Evolutionary conservation across 1,140 invertebrate species (phyloP).

Genomic region (Atta texana): DNA sequence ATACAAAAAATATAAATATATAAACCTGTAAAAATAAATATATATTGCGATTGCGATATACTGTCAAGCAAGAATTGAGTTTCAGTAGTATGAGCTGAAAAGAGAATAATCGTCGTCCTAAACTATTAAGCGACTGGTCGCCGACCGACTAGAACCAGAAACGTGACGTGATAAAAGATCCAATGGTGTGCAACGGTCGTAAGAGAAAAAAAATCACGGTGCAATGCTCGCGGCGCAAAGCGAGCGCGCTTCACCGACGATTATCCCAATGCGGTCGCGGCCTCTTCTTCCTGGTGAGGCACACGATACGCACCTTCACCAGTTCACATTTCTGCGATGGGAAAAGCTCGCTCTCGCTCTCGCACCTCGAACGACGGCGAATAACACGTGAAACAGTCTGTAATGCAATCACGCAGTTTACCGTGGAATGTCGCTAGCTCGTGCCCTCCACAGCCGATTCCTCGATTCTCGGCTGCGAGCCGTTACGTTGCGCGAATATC

Average conservation of each 20-base stretch:
- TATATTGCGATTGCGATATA: neutral
- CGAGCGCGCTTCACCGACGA: neutral
- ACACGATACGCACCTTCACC: conserved; percentile 20
- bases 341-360: conserved; percentile 1
- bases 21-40: neutral
- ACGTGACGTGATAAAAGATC: neutral
- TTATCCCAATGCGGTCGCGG: conserved; percentile 1
- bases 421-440: conserved; percentile 76
- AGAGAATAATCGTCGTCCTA: conserved; percentile 2
- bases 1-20: neutral
- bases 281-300: conserved; percentile 38
- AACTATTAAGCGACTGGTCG: neutral
- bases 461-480: conserved; percentile 21
- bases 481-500: conserved; percentile 20
- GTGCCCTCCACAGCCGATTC: conserved; percentile 73
- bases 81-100: neutral
- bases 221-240: conserved; percentile 13
- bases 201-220: conserved; percentile 5
- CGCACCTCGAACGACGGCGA: neutral
- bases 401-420: conserved; percentile 72
- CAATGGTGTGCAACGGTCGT: neutral
- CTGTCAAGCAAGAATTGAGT: neutral
- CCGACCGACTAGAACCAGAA: conserved; percentile 6
- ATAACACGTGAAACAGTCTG: conserved; percentile 54
- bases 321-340: neutral